Conservation (phyloP, 2,113 vertebrate genomes). For the Sinocyclocheilus maitianheensis region DNA sequence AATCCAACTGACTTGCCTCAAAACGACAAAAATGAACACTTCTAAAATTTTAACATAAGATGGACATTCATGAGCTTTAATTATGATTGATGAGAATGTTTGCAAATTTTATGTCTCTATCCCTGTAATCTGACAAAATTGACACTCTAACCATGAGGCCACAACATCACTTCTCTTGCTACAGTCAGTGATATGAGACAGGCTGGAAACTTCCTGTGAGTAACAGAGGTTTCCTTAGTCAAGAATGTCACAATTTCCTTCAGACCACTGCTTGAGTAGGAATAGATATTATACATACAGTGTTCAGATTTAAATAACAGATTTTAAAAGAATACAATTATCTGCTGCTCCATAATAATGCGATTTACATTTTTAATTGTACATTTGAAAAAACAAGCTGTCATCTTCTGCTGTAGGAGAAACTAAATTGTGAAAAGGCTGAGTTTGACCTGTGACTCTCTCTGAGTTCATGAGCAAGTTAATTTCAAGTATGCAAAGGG, state of each 20-base stretch:
- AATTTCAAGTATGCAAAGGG: background rate
- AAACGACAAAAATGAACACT: background rate
- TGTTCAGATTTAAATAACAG: slow-evolving; percentile 12
- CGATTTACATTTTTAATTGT: slow-evolving; percentile 2
- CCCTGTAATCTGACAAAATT: slow-evolving; percentile 27
- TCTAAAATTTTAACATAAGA: background rate
- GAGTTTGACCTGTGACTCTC: background rate
- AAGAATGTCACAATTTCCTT: slow-evolving; percentile 68
- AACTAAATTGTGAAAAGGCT: background rate
- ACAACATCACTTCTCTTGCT: slow-evolving; percentile 24
- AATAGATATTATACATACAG: slow-evolving; percentile 31
- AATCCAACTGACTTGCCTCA: background rate
- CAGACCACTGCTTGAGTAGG: slow-evolving; percentile 38
- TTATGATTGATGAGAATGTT: background rate
- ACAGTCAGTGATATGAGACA: slow-evolving; percentile 15
- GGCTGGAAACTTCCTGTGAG: slow-evolving; percentile 64
- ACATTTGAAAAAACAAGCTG: background rate
- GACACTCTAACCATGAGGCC: slow-evolving; percentile 13
- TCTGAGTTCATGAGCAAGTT: background rate
- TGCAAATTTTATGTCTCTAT: background rate
- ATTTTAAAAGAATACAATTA: slow-evolving; percentile 14
- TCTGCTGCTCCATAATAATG: background rate
- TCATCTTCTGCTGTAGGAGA: background rate
- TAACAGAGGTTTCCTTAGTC: slow-evolving; percentile 53
- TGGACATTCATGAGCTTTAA: background rate